Evolutionary conservation across 2,113 vertebrate genomes (phyloP).

Genomic region (Phyllostomus hastatus): DNA sequence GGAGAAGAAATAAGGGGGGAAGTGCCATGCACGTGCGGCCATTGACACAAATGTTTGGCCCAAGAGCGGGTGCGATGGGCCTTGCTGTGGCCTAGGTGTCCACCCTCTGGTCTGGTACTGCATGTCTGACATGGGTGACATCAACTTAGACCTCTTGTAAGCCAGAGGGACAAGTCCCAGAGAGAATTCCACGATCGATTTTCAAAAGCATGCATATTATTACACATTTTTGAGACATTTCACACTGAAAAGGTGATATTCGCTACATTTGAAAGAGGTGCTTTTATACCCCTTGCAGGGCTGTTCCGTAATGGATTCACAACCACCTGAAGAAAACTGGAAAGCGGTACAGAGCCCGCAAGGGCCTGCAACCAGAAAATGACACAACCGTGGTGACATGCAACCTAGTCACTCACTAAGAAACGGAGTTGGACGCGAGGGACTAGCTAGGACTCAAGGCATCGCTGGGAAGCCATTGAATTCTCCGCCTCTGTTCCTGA

Average conservation of each 20-base stretch:
- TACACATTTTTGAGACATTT: background rate
- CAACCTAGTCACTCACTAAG: background rate
- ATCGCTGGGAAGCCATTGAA: conserved; percentile 49
- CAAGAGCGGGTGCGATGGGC: background rate
- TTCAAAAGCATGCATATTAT: background rate
- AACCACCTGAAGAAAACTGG: background rate
- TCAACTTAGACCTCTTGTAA: background rate
- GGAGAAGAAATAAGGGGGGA: background rate
- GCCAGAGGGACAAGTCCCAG: background rate
- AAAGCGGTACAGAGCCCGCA: background rate
- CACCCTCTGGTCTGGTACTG: background rate
- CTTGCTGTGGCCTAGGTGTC: rapidly evolving
- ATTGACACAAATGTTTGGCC: too few species aligned
- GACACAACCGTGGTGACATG: background rate
- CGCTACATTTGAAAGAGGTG: background rate
- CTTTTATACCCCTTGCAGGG: background rate
- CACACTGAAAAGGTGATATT: background rate
- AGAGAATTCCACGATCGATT: background rate
- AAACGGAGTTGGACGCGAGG: background rate
- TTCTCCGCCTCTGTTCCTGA: conserved; percentile 49
- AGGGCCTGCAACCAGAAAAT: background rate
- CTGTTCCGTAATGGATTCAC: background rate
- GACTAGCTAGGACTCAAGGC: background rate
- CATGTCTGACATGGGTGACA: background rate
- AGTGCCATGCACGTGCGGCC: too few species aligned